Evolutionary conservation across 2,113 vertebrate species (phyloP).

Genomic region (Pelobates fuscus): DNA sequence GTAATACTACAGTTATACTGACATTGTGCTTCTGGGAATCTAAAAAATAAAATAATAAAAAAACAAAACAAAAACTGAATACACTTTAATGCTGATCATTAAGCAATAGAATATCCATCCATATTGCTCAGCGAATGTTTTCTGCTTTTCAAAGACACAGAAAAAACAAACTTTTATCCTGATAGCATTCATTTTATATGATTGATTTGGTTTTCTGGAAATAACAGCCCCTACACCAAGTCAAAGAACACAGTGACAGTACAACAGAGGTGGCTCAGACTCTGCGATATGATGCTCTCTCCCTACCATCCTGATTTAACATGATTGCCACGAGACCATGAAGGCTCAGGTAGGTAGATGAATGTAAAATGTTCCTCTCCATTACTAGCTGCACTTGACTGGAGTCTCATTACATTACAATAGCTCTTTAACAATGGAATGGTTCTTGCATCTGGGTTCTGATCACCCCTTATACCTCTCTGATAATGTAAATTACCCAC

Average conservation of each 20-base stretch:
- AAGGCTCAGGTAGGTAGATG: conserved; percentile 93
- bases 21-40: no score
- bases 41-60: no score
- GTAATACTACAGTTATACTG: no score
- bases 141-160: no score
- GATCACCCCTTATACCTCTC: conserved; percentile 90
- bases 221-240: no score
- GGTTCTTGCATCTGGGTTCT: conserved; percentile 89
- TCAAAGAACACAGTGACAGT: conserved; percentile 20
- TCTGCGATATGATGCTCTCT: conserved; percentile 44
- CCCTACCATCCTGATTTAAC: conserved; percentile 61
- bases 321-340: conserved; percentile 85
- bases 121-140: no score
- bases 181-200: no score
- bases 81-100: no score
- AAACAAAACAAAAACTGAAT: no score
- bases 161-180: no score
- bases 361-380: conserved; percentile 91
- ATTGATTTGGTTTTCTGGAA: no score
- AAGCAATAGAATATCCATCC: no score
- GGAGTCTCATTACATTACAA: conserved; percentile 92
- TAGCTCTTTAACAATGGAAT: conserved; percentile 93
- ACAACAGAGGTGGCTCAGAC: conserved; percentile 49
- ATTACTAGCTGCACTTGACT: conserved; percentile 91
- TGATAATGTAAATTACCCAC: conserved; percentile 90